These are phyloP conservation scores for Agrochola litura DNA, from an alignment of 2,888 invertebrate genomes.

Conservation along the genomic window DNA sequence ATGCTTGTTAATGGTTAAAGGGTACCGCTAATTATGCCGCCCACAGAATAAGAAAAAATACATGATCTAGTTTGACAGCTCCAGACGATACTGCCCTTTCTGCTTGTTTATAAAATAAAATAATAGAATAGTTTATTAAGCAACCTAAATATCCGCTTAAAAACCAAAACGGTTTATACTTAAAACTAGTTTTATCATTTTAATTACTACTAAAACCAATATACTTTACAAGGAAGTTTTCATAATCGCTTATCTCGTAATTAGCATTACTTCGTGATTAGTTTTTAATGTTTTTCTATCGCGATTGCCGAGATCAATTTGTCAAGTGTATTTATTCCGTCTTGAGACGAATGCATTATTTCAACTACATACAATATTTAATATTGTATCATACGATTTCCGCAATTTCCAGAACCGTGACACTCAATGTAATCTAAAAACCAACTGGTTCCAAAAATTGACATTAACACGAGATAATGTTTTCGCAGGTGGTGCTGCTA, in stretches of 20 bases:
- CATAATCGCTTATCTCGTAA: conserved; percentile 16
- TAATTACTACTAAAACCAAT: background rate
- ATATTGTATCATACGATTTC: background rate
- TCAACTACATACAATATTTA: no score
- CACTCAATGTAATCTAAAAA: background rate
- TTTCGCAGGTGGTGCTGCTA: conserved; percentile 93
- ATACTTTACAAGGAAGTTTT: background rate
- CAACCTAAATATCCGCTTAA: background rate
- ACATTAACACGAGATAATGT: background rate
- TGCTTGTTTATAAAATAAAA: background rate
- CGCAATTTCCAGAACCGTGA: background rate
- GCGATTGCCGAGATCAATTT: conserved; percentile 1
- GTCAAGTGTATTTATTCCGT: background rate
- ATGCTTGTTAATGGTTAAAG: background rate
- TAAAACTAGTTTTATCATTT: background rate
- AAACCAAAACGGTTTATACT: background rate
- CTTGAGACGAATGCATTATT: background rate
- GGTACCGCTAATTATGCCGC: background rate
- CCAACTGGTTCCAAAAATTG: background rate
- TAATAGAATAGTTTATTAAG: background rate
- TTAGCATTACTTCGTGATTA: conserved; percentile 11
- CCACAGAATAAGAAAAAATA: background rate
- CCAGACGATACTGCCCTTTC: background rate
- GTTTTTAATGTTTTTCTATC: background rate
- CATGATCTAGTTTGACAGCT: background rate